A percentile compares a stretch with the other conserved stretches of the same genome.
These are phyloP conservation scores for Girardia tigrina DNA, from an alignment of 2,888 invertebrate species.

Conservation along the genomic window DNA sequence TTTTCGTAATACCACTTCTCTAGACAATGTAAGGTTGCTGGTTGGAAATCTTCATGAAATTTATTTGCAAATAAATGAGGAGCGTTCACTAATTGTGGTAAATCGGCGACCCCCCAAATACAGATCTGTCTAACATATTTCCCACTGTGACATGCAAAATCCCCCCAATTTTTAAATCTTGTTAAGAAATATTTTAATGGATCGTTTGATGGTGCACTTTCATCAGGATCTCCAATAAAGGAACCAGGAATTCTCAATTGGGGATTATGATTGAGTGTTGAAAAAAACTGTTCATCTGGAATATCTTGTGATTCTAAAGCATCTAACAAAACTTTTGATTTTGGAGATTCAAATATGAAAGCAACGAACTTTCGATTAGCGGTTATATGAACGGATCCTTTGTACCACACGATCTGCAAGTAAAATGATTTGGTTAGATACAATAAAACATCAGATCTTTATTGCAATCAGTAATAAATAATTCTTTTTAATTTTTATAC, in stretches of 20 bases:
- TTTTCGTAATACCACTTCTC: conserved; percentile 39
- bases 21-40: conserved; percentile 43
- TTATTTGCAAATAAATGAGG: conserved; percentile 48
- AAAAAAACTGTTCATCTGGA: conserved; percentile 37
- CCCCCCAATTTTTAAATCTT: conserved; percentile 44
- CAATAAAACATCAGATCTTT: no score
- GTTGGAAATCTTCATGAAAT: conserved; percentile 42
- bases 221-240: conserved; percentile 40
- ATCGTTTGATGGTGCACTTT: conserved; percentile 39
- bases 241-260: conserved; percentile 29
- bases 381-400: conserved; percentile 35
- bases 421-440: no score
- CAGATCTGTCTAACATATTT: conserved; percentile 43
- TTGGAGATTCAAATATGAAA: conserved; percentile 27
- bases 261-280: conserved; percentile 36
- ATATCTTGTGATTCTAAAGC: conserved; percentile 35
- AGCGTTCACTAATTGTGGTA: conserved; percentile 40
- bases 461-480: no score
- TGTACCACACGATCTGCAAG: conserved; percentile 29
- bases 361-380: conserved; percentile 35
- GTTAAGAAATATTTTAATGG: conserved; percentile 39
- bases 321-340: conserved; percentile 12
- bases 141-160: conserved; percentile 41
- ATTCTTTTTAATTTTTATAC: no score
- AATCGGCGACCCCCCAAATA: conserved; percentile 44